These are phyloP conservation scores for Cantharis lateralis DNA, from an alignment of 2,888 invertebrate genomes.

Conservation along the genomic window DNA sequence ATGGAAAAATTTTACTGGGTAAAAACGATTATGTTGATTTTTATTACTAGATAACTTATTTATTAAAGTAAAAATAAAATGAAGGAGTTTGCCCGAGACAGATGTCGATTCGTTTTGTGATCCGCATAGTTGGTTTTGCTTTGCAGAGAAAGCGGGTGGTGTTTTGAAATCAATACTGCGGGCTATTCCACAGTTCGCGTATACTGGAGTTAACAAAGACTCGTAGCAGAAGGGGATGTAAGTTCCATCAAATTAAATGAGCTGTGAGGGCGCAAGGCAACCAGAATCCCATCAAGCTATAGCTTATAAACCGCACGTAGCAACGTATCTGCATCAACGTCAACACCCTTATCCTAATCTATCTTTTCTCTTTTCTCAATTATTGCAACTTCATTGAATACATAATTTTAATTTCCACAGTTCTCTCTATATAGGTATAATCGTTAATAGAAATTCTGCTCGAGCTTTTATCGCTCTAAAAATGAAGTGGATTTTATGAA, in stretches of 20 bases:
- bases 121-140: constrained; percentile 13
- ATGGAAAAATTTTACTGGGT: not conserved
- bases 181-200: constrained; percentile 37
- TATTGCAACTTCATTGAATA: not conserved
- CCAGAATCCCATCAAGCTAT: constrained; percentile 25
- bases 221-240: constrained; percentile 23
- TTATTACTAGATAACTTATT: not conserved
- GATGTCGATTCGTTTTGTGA: constrained; percentile 19
- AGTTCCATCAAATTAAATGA: constrained; percentile 37
- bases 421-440: not conserved
- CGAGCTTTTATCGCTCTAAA: not conserved
- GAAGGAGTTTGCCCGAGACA: constrained; percentile 3
- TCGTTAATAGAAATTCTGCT: not conserved
- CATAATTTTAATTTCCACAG: not conserved
- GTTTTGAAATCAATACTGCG: constrained; percentile 41
- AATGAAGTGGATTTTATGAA: not conserved
- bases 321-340: constrained; percentile 14
- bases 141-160: constrained; percentile 16
- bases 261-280: constrained; percentile 30
- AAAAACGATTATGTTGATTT: not conserved
- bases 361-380: constrained; percentile 7
- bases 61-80: not conserved
- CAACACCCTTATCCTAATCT: constrained; percentile 14
- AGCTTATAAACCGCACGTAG: constrained; percentile 27
- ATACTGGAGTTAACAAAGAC: constrained; percentile 30